Evolutionary conservation across 2,888 invertebrate genomes (phyloP), one percentile per base, ranked within the genome.

Genomic region (Nomada ferruginata): DNA sequence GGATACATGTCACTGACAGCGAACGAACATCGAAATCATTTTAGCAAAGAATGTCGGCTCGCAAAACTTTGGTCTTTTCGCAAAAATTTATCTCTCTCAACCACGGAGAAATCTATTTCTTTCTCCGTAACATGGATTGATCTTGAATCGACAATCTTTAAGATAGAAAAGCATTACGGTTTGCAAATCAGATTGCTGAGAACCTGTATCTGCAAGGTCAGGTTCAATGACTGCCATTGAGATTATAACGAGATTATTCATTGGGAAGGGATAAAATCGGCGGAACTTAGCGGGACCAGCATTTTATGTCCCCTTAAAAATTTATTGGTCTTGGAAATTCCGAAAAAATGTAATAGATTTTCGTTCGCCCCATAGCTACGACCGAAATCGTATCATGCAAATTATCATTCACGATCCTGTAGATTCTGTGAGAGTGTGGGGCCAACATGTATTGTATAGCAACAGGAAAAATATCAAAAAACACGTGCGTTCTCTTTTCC

Each of bases 161-260:
- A n/a, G 10, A 53, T 4, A 9, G 47, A 18, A 36, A 1, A 26
- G 23, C 20, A 63, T 53, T 10, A 3, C 13, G 29, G 52, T 29
- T 66, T 44, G 42, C 20, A 72, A 3, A 53, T 11, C 11, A 18
- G 13, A 11, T 20, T 66, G 74, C 71, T 26, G 44, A n/a, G 82
- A 83, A 84, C 80, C 78, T 36, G 74, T 71, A 84, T 85, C 50
- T 55, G 79, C 86, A 89, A 89, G 90, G 88, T 87, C 85, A 87
- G 85, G 89, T 91, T 91, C 90, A 91, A 89, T 74, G 90, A 89
- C 87, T 88, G 82, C 57, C 44, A 72, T 55, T 15, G 2, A 7
- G 9, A 23, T 36, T 42, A 26, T 42, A 20, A 36, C 2, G 59
- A 18, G 61, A 66, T 53, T 59, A 59, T 42, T 66, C 53, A 20